phyloP scores from a whole-genome alignment of 2,113 vertebrate species.

The Barbus barbus region DNA sequence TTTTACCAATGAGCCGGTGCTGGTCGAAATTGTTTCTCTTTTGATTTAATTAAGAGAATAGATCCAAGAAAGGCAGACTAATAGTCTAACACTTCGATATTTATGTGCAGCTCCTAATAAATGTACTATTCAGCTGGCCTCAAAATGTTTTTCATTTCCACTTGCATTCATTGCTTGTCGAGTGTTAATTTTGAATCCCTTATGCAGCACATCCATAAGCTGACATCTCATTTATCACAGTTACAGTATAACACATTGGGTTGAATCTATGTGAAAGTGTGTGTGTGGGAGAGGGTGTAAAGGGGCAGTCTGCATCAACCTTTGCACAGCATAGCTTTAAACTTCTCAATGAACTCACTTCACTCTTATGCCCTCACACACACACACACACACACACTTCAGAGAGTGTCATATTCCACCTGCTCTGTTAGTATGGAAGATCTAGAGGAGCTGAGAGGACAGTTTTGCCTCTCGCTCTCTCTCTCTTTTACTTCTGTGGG shows the following conservation, averaged over 20 bases:
- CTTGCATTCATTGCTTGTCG: not conserved
- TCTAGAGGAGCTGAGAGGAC: slow-evolving; percentile 44
- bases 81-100: not conserved
- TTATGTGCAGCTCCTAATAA: not conserved
- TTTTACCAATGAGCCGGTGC: not conserved
- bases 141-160: not conserved
- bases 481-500: not conserved
- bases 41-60: not conserved
- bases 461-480: slow-evolving; percentile 7
- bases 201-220: not conserved
- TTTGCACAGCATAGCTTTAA: slow-evolving; percentile 7
- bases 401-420: slow-evolving; percentile 50
- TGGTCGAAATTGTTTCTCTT: not conserved
- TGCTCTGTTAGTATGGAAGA: slow-evolving; percentile 35
- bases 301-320: not conserved
- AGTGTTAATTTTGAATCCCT: not conserved
- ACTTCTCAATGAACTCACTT: slow-evolving; percentile 22
- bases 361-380: not conserved
- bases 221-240: not conserved
- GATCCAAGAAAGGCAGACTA: not conserved
- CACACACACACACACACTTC: slow-evolving; percentile 25
- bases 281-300: not conserved
- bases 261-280: not conserved
- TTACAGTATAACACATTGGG: not conserved
- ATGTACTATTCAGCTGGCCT: not conserved